Percentiles rank a stretch among this genome's conserved stretches.
phyloP scores from a whole-genome alignment of 2,888 invertebrate genomes.

The Luperina nickerlii region DNA sequence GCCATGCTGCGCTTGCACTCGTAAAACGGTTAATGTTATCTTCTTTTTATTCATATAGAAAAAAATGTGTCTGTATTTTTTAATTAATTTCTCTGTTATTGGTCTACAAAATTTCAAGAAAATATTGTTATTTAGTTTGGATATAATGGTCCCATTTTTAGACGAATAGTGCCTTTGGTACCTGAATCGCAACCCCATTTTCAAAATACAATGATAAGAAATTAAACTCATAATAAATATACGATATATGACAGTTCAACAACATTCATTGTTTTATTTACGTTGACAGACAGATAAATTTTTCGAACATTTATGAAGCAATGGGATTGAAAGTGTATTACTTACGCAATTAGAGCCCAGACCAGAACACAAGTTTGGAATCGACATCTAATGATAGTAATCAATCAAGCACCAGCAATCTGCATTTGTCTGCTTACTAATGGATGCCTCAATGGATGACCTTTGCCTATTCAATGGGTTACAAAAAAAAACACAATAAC shows the following conservation, averaged over 20 bases:
- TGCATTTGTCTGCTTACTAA: background rate
- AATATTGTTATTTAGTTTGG: background rate
- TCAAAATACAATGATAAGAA: background rate
- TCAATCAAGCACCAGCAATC: background rate
- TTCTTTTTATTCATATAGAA: background rate
- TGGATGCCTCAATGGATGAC: background rate
- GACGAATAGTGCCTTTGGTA: background rate
- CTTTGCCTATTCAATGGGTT: background rate
- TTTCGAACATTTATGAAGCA: background rate
- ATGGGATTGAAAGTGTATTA: background rate
- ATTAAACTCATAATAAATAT: background rate
- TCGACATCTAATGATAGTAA: background rate
- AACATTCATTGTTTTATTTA: too few species aligned
- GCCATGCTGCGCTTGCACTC: constrained; percentile 20
- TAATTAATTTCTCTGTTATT: background rate
- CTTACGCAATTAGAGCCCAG: background rate
- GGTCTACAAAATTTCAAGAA: background rate
- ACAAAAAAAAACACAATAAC: background rate
- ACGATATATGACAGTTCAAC: too few species aligned
- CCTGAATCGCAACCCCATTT: background rate
- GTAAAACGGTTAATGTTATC: constrained; percentile 21
- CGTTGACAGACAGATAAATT: too few species aligned
- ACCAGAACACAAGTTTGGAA: background rate
- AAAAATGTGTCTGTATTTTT: background rate
- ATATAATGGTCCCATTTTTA: background rate